Base-by-base conservation (phyloP, 2,113 vertebrate species). In the Tretioscincus oriximinensis region DNA sequence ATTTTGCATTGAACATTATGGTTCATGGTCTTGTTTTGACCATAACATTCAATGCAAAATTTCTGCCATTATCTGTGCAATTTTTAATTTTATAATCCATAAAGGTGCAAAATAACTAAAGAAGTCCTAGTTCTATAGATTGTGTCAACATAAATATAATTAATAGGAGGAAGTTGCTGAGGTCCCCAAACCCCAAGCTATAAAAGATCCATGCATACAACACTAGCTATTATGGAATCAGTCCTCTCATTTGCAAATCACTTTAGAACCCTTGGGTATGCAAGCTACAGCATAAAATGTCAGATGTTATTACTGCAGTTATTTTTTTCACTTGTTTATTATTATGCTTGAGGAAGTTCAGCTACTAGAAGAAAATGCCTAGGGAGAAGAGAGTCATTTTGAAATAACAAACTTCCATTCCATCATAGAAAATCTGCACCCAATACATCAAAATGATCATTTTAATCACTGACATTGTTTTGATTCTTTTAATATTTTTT, bases 261-360 rank as follows among this genome's bases (percentile, higher is more conserved):
- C 35, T 76, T 63, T 8, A 31, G 80, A 67, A 66, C 63, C 11
- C 21, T 68, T 60, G 10, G 24, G 66, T 76, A 60, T 74, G 73
- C 71, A 86, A 82, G 58, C 8, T 9, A 31, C 31, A 58, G 47
- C 28, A 83, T 72, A 73, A 83, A 72, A 83, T 73, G 61, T 72
- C 81, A 80, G 14, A 8, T 54, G 68, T 2, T 3, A 12, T 29
- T 41, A 78, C 80, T 45, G 80, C 63, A 41, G 73, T 22, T 3
- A 63, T 85, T 68, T 81, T 64, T 65, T 29, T 29, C 49, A 9
- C 41, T 64, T 3, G 8, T 35, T 77, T 87, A 67, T 60, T 67
- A 86, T 77, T 4, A 1, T 68, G 58, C 26, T 31, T 45, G 18
- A 86, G 51, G 76, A 66, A 84, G 54, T 51, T 31, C 21, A 78